Base-by-base conservation (phyloP, 2,113 vertebrate species). In the Corythoichthys haematopterus region DNA sequence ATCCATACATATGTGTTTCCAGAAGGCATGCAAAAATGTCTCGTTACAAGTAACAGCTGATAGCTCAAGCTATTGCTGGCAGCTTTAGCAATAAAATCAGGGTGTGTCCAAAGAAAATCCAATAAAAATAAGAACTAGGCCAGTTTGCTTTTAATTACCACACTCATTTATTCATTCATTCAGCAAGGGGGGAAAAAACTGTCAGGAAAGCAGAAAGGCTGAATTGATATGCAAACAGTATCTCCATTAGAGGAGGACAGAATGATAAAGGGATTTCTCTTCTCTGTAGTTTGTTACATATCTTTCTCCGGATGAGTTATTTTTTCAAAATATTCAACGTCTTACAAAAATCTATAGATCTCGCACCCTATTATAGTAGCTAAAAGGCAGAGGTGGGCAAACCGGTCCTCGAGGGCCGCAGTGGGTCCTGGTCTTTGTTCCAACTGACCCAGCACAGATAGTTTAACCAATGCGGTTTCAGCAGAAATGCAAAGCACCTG, bases 91-190 rank as follows among this genome's bases (percentile, higher is more conserved):
- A 53, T 36, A 53, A 71, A 80, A 78, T 65, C 20, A 47, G 70
- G 74, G 59, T 74, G 77, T 83, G 77, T 83, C 79, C 66, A 75
- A 71, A 82, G 60, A 68, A 47, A 63, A 79, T 66, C 3, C 38
- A 28, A 66, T 76, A 38, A 59, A 77, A 71, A 74, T 57, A 73
- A 76, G 71, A 91, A 87, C 75, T 90, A 82, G 87, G 90, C 83
- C 87, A 83, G 85, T 86, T 88, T 90, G 76, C 81, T 84, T 84
- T 90, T 91, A 91, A 92, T 90, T 90, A 90, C 75, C 66, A 51
- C 46, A 67, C 76, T 88, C 86, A 88, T 89, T 87, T 92, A 91
- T 92, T 91, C 86, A 91, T 90, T 87, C 89, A 91, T 91, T 89
- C 90, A 87, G 83, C 75, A 71, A 75, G 76, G 69, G 70, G 76